A percentile compares a stretch with the other conserved stretches of the same genome.
These are phyloP conservation scores for Cantharis nigra DNA, from an alignment of 2,888 invertebrate genomes.

Conservation along the genomic window DNA sequence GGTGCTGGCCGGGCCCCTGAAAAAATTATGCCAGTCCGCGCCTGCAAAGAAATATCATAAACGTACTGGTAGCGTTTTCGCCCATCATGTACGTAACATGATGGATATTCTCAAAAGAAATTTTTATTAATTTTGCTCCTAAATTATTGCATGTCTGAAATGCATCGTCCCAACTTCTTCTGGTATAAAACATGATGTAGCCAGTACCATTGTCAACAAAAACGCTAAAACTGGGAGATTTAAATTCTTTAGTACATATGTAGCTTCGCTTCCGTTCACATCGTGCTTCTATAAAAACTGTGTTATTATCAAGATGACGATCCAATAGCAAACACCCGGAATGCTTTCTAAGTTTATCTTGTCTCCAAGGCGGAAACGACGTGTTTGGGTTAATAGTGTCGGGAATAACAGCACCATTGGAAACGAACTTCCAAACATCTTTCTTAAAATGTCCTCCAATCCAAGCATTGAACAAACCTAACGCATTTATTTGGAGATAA, in stretches of 20 bases:
- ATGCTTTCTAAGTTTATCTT: background rate
- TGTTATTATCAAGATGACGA: slow-evolving; percentile 39
- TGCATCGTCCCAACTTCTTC: slow-evolving; percentile 14
- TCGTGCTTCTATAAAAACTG: slow-evolving; percentile 58
- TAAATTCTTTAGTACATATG: slow-evolving; percentile 52
- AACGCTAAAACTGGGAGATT: background rate
- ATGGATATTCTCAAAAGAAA: background rate
- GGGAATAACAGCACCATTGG: background rate
- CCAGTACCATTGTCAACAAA: background rate
- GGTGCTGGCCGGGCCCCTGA: no score
- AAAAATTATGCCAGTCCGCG: no score
- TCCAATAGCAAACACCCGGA: slow-evolving; percentile 9
- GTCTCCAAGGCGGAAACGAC: slow-evolving; percentile 8
- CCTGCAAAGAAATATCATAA: background rate
- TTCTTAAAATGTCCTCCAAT: slow-evolving; percentile 10
- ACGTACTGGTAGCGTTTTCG: slow-evolving; percentile 7
- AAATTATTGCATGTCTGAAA: background rate
- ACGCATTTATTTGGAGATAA: background rate
- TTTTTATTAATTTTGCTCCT: background rate
- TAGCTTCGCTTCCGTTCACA: slow-evolving; percentile 61
- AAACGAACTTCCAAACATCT: slow-evolving; percentile 9
- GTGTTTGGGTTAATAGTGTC: background rate
- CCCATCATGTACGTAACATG: slow-evolving; percentile 17
- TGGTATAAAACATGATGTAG: slow-evolving; percentile 5
- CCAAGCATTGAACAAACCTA: slow-evolving; percentile 20